Evolutionary conservation across 1,140 invertebrate genomes (phyloP).

Genomic region (Pectinophora gossypiella): DNA sequence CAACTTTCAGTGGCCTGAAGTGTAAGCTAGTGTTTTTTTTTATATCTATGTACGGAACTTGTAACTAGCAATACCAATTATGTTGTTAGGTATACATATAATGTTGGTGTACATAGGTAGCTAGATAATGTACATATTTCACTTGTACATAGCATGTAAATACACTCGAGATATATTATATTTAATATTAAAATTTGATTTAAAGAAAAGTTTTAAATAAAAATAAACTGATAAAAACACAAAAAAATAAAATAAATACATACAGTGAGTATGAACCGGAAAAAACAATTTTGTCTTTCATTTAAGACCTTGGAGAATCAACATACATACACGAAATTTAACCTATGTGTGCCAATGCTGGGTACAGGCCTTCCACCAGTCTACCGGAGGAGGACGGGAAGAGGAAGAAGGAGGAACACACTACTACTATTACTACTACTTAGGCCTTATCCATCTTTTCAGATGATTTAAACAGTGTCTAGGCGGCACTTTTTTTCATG

Average conservation of each 20-base stretch:
- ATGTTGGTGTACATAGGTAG: conserved; percentile 39
- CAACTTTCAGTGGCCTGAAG: neutral
- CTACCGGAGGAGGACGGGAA: no score
- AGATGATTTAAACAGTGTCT: no score
- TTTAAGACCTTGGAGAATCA: no score
- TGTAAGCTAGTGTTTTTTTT: conserved; percentile 15
- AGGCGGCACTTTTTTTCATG: no score
- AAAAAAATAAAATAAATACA: conserved; percentile 64
- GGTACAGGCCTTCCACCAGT: no score
- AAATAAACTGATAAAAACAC: conserved; percentile 58
- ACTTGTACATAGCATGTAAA: conserved; percentile 62
- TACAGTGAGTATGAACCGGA: conserved; percentile 69
- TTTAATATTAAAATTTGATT: conserved; percentile 67
- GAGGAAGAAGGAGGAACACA: no score
- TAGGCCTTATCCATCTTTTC: no score
- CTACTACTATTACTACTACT: no score
- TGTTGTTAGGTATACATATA: conserved; percentile 20
- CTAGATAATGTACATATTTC: conserved; percentile 45
- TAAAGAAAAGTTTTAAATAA: conserved; percentile 65
- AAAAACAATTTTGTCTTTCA: conserved; percentile 53
- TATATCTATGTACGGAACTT: conserved; percentile 12
- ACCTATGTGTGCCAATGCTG: no score
- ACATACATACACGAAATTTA: no score
- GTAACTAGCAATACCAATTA: conserved; percentile 10
- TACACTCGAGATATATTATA: conserved; percentile 66